phyloP scores from a whole-genome alignment of 2,113 vertebrate genomes.

The Pyrgilauda ruficollis region DNA sequence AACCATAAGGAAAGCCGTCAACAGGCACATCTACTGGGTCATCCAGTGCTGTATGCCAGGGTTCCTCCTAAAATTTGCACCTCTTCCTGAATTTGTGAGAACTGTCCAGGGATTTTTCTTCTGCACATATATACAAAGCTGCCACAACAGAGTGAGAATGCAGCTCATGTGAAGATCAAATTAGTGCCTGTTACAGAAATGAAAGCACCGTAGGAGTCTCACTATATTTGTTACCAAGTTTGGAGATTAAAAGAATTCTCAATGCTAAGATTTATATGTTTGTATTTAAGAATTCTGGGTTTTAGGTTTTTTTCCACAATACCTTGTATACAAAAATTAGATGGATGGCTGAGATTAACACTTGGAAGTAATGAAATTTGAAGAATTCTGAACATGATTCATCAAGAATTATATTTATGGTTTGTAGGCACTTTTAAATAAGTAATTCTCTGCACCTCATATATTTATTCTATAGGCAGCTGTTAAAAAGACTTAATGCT shows the following conservation, averaged over 20 bases:
- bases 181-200: neutral
- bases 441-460: neutral
- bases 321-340: neutral
- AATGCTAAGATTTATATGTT: neutral
- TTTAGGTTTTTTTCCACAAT: neutral
- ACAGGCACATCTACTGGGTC: neutral
- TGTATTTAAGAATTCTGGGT: neutral
- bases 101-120: neutral
- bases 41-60: neutral
- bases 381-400: constrained; percentile 3
- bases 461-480: neutral
- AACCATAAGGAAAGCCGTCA: neutral
- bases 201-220: neutral
- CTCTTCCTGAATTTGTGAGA: neutral
- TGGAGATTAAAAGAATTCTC: neutral
- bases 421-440: neutral
- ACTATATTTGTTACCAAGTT: neutral
- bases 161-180: neutral
- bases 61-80: neutral
- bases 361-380: neutral
- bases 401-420: neutral
- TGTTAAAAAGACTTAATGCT: constrained; percentile 5
- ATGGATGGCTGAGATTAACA: neutral
- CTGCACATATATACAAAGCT: neutral
- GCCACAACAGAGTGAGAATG: neutral